Evolutionary conservation across 2,888 invertebrate genomes (phyloP).

Genomic region (Tetramorium bicarinatum): DNA sequence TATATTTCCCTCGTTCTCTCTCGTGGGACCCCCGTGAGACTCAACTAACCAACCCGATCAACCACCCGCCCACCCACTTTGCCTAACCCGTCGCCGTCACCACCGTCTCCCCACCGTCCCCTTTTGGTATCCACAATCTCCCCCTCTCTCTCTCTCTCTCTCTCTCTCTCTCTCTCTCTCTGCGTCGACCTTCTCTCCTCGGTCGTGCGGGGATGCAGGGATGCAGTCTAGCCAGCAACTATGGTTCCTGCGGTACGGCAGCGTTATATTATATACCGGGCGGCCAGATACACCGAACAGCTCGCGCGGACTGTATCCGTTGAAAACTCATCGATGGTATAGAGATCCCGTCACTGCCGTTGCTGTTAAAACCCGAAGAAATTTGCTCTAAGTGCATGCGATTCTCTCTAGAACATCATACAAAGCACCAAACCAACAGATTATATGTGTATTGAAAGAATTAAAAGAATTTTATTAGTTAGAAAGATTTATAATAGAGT

Average conservation of each 20-base stretch:
- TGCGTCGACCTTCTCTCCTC: constrained; percentile 78
- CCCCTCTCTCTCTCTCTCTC: no score
- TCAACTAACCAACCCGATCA: constrained; percentile 47
- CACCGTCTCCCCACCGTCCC: constrained; percentile 72
- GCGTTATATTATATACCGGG: constrained; percentile 74
- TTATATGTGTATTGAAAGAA: neutral
- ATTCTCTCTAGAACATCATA: neutral
- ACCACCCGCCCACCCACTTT: constrained; percentile 79
- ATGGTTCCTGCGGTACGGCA: constrained; percentile 78
- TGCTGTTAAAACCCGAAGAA: constrained; percentile 60
- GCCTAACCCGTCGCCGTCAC: constrained; percentile 63
- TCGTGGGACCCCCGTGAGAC: neutral
- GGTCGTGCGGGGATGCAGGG: constrained; percentile 79
- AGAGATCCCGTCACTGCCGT: neutral
- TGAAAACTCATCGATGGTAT: constrained; percentile 71
- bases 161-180: constrained; percentile 69
- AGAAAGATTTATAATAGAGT: neutral
- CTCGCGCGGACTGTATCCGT: constrained; percentile 57
- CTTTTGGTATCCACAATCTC: constrained; percentile 67
- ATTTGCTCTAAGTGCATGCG: constrained; percentile 25
- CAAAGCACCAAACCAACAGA: neutral
- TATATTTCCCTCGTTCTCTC: constrained; percentile 16
- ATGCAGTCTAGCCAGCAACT: constrained; percentile 84
- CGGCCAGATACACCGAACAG: constrained; percentile 46
- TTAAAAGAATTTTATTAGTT: neutral